Base-by-base conservation (phyloP, 2,888 invertebrate genomes). In the Drosophila subsilvestris region DNA sequence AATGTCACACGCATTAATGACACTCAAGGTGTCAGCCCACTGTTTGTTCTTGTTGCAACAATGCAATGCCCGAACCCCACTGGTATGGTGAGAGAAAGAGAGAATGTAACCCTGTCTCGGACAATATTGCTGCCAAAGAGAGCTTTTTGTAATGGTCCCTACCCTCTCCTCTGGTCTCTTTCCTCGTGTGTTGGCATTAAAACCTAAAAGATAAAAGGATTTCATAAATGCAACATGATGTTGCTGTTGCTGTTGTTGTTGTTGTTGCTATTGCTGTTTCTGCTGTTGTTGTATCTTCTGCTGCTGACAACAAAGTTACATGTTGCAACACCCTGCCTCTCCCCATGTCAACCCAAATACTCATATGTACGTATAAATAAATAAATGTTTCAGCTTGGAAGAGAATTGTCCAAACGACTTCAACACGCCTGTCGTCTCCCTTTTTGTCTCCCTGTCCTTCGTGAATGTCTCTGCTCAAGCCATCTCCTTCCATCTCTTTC, bases 1-100 rank as follows among this genome's bases (percentile, higher is more conserved):
- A 89, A 90, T 87, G 90, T 90, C 89, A 90, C 75, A 79, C 89
- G 86, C 90, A 90, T 90, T 89, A 87, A 89, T 90, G 89, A 89
- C 89, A 90, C 89, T 82, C 88, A 89, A 86, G 88, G 89, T 85
- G 85, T 89, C 89, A 89, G 67, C 78, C 57, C 67, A 58, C 71
- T 68, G 71, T 72, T 53, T 74, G 56, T 67, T 60, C 45, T 51
- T 50, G 44, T 59, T 55, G 68, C 80, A 77, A 71, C 75, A 80
- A 53, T 71, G 65, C 56, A 61, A 42, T 55, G 6, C 22, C 14
- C 37, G 1, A 2, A 1, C 6, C 37, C 6, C 7, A 1, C 8
- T 2, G 27, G 45, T n/a, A 61, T 29, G 18, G 29, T 22, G 8
- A 18, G 14, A 25, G 10, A 47, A 20, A 14, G 20, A 22, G 42